Evolutionary conservation across 2,888 invertebrate genomes (phyloP).

Genomic region (Mystacides longicornis): DNA sequence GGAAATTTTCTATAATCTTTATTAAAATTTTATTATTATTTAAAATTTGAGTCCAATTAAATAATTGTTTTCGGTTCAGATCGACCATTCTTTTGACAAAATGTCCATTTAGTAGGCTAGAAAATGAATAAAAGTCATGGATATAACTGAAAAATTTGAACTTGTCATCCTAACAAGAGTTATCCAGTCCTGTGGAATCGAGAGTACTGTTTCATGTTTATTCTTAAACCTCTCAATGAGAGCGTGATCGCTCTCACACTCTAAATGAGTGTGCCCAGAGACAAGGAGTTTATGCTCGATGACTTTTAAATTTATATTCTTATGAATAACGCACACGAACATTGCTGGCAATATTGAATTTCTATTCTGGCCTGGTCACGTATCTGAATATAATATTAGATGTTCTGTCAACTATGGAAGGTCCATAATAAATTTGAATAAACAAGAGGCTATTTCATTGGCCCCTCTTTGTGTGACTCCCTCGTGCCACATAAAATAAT

Average conservation of each 20-base stretch:
- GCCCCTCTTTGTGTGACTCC: not conserved
- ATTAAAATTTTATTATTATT: no score
- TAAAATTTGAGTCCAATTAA: not conserved
- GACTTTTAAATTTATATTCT: not conserved
- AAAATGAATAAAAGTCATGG: not conserved
- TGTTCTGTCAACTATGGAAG: not conserved
- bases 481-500: slow-evolving; percentile 7
- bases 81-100: not conserved
- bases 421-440: not conserved
- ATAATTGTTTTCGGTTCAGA: not conserved
- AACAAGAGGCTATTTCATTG: slow-evolving; percentile 3
- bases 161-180: slow-evolving; percentile 3
- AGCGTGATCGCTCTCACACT: slow-evolving; percentile 3
- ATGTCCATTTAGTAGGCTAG: not conserved
- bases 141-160: not conserved
- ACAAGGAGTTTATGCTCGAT: slow-evolving; percentile 1
- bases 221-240: not conserved
- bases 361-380: slow-evolving; percentile 7
- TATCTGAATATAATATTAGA: slow-evolving; percentile 4
- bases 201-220: not conserved
- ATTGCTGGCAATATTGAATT: not conserved
- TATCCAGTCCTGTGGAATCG: slow-evolving; percentile 4
- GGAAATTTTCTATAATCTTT: not conserved
- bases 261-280: slow-evolving; percentile 4
- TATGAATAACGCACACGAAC: slow-evolving; percentile 2